A percentile compares a stretch with the other conserved stretches of the same genome.
These are phyloP conservation scores for Zaprionus inermis DNA, from an alignment of 1,140 invertebrate species.

Conservation along the genomic window DNA sequence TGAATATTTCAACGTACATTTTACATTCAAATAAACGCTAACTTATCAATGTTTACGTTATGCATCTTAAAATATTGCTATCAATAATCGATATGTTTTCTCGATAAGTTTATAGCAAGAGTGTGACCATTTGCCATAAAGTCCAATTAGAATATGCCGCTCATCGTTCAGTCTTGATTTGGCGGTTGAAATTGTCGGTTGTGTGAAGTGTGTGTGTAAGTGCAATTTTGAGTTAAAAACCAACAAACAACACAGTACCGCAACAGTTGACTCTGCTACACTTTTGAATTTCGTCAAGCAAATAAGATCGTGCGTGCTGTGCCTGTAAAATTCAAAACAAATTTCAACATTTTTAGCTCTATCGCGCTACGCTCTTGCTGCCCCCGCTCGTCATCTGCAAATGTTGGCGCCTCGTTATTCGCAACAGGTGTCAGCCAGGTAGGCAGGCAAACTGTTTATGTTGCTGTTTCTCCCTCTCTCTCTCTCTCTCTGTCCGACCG, in stretches of 20 bases:
- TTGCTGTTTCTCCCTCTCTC: background rate
- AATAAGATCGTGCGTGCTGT: constrained; percentile 63
- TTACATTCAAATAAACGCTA: background rate
- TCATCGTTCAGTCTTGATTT: constrained; percentile 44
- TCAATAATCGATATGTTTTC: constrained; percentile 19
- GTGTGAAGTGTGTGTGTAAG: constrained; percentile 40
- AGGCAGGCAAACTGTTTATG: constrained; percentile 13
- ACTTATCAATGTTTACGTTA: background rate
- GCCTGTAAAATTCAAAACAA: constrained; percentile 49
- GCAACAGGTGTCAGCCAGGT: constrained; percentile 66
- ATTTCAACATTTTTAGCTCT: constrained; percentile 21
- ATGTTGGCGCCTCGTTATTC: constrained; percentile 44
- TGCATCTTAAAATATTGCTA: background rate
- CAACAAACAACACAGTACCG: constrained; percentile 11
- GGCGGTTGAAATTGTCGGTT: constrained; percentile 55
- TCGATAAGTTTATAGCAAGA: constrained; percentile 23
- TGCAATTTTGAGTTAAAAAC: constrained; percentile 12
- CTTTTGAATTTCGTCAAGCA: constrained; percentile 45
- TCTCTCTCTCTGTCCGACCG: constrained; percentile 1
- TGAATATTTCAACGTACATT: background rate
- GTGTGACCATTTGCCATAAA: constrained; percentile 34
- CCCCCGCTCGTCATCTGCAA: constrained; percentile 60
- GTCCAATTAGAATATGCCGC: constrained; percentile 52
- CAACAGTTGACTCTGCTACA: constrained; percentile 31
- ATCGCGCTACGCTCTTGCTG: constrained; percentile 34